phyloP scores from a whole-genome alignment of 2,113 vertebrate genomes.

The Enhydra lutris region DNA sequence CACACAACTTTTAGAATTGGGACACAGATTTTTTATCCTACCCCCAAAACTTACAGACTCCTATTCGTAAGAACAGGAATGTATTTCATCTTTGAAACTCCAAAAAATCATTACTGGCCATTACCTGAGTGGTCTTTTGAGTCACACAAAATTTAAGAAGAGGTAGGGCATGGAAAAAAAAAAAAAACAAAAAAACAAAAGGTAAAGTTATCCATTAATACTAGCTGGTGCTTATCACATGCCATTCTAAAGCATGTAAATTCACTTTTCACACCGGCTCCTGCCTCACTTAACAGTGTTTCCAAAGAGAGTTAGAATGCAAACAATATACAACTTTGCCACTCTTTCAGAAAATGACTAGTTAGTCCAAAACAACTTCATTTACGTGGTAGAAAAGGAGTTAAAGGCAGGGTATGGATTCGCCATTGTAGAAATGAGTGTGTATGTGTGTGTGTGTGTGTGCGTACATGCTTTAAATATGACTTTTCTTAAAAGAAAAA shows the following conservation, averaged over 20 bases:
- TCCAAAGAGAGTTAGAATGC: not conserved
- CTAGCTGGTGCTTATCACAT: not conserved
- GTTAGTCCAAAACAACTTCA: slow-evolving; percentile 14
- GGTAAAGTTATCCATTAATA: not conserved
- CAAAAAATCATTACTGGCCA: slow-evolving; percentile 16
- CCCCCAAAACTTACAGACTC: not conserved
- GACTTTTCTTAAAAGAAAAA: slow-evolving; percentile 17
- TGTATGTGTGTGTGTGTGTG: not conserved
- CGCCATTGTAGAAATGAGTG: not conserved
- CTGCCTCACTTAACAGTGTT: not conserved
- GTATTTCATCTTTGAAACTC: slow-evolving; percentile 44
- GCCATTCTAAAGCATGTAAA: not conserved
- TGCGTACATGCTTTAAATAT: not conserved
- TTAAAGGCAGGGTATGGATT: not conserved
- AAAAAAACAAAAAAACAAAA: not conserved
- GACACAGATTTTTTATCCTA: not conserved
- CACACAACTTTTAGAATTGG: not conserved
- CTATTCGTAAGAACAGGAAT: slow-evolving; percentile 45
- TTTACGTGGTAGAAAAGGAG: not conserved
- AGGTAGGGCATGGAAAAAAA: slow-evolving; percentile 3
- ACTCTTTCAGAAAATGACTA: not conserved
- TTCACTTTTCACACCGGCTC: not conserved
- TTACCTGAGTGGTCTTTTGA: slow-evolving; percentile 2
- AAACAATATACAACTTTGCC: not conserved
- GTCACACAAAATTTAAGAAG: slow-evolving; percentile 50